These are phyloP conservation scores for Poeciliopsis turrubarensis DNA, from an alignment of 2,113 vertebrate species.

Conservation along the genomic window DNA sequence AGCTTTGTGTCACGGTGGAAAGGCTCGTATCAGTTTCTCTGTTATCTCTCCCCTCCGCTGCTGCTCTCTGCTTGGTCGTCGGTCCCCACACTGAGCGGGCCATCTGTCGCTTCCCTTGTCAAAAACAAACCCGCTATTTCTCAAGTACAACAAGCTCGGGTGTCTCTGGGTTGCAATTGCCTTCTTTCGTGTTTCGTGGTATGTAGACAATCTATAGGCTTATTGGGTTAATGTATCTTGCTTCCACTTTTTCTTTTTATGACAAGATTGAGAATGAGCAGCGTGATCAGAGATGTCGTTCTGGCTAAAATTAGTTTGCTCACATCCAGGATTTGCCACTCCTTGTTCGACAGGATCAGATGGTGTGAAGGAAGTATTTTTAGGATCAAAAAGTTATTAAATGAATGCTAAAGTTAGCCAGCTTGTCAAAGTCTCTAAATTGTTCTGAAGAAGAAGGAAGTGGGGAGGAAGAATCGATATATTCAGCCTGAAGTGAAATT, in stretches of 20 bases:
- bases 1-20: conserved; percentile 36
- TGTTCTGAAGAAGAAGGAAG: conserved; percentile 24
- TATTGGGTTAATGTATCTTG: conserved; percentile 13
- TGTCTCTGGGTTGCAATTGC: conserved; percentile 26
- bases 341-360: neutral
- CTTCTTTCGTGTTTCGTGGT: conserved; percentile 19
- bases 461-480: conserved; percentile 47
- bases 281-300: conserved; percentile 13
- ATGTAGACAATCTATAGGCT: conserved; percentile 42
- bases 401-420: neutral
- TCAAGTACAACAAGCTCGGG: conserved; percentile 47
- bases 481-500: conserved; percentile 50
- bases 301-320: conserved; percentile 14
- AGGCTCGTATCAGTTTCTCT: conserved; percentile 53
- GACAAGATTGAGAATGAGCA: conserved; percentile 9
- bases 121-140: conserved; percentile 63
- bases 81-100: conserved; percentile 70
- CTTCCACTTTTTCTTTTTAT: conserved; percentile 25
- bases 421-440: conserved; percentile 15
- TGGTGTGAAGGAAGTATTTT: neutral
- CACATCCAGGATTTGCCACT: conserved; percentile 22
- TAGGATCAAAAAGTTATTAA: neutral
- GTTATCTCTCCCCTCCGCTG: conserved; percentile 52
- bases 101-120: conserved; percentile 73
- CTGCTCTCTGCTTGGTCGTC: conserved; percentile 52